Conservation (phyloP, 2,113 vertebrate genomes). For the Psilopogon haemacephalus region DNA sequence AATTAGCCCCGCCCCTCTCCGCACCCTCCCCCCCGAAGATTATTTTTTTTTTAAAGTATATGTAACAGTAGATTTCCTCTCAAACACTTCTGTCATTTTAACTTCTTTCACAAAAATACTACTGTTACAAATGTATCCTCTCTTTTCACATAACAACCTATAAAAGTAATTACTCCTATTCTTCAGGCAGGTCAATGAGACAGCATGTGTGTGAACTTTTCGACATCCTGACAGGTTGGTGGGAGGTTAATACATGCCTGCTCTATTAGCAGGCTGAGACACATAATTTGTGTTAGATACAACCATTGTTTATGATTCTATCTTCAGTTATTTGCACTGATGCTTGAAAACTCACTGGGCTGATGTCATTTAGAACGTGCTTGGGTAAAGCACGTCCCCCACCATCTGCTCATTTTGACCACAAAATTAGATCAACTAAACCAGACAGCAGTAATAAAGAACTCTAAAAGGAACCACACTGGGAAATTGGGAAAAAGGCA, state of each 20-base stretch:
- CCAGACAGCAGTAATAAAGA: neutral
- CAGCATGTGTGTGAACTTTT: neutral
- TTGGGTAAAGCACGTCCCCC: neutral
- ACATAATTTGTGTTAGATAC: neutral
- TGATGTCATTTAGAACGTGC: neutral
- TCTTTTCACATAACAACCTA: neutral
- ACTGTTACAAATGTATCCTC: neutral
- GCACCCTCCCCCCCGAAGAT: too few species aligned
- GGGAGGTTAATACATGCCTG: neutral
- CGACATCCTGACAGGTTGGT: neutral
- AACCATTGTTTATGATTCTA: neutral
- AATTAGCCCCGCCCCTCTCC: too few species aligned
- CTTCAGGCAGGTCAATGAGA: neutral
- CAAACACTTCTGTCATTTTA: neutral
- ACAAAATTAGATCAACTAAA: neutral
- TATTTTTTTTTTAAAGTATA: neutral
- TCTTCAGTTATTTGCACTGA: neutral
- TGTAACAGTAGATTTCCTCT: neutral
- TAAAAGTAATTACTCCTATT: neutral
- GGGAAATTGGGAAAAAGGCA: neutral
- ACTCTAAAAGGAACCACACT: neutral
- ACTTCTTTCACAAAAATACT: neutral
- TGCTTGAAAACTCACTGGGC: neutral
- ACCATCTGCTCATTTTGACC: conserved; percentile 19
- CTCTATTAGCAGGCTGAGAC: neutral